A percentile compares a stretch with the other conserved stretches of the same genome.
phyloP scores from a whole-genome alignment of 2,888 invertebrate species.

The Phaonia tiefii region DNA sequence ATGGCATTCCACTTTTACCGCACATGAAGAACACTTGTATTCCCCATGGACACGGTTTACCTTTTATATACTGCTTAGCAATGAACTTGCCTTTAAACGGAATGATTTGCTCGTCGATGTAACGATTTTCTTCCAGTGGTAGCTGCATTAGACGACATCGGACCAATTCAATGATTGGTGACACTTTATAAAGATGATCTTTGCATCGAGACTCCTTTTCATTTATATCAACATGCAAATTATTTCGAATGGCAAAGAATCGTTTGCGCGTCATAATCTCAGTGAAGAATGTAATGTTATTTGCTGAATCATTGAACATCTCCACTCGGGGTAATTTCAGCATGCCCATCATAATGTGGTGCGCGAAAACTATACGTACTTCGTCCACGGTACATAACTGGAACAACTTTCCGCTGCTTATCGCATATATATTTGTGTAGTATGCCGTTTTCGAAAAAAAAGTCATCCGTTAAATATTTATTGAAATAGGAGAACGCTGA shows the following conservation, averaged over 20 bases:
- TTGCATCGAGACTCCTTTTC: constrained; percentile 17
- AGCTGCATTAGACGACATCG: too few relatives aligned
- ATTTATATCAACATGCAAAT: constrained; percentile 42
- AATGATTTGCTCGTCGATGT: too few relatives aligned
- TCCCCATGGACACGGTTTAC: too few relatives aligned
- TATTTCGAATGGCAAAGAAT: constrained; percentile 46
- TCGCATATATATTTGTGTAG: too few relatives aligned
- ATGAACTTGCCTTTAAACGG: not conserved
- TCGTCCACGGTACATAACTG: constrained; percentile 42
- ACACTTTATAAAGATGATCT: too few relatives aligned
- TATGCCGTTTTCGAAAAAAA: constrained; percentile 7
- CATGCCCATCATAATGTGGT: constrained; percentile 41
- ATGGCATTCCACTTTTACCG: too few relatives aligned
- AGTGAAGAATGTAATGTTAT: constrained; percentile 42
- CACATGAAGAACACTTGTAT: too few relatives aligned
- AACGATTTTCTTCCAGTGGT: too few relatives aligned
- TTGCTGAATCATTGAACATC: constrained; percentile 40
- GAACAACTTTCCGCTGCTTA: constrained; percentile 40
- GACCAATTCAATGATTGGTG: too few relatives aligned
- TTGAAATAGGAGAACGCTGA: not conserved
- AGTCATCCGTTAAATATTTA: too few relatives aligned
- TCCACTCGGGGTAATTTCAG: constrained; percentile 38
- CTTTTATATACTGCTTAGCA: constrained; percentile 32
- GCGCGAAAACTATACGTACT: constrained; percentile 44
- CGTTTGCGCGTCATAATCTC: constrained; percentile 40